A percentile compares a stretch with the other conserved stretches of the same genome.
These are phyloP conservation scores for Caenorhabditis inopinata DNA, from an alignment of 1,140 invertebrate genomes.

Conservation along the genomic window DNA sequence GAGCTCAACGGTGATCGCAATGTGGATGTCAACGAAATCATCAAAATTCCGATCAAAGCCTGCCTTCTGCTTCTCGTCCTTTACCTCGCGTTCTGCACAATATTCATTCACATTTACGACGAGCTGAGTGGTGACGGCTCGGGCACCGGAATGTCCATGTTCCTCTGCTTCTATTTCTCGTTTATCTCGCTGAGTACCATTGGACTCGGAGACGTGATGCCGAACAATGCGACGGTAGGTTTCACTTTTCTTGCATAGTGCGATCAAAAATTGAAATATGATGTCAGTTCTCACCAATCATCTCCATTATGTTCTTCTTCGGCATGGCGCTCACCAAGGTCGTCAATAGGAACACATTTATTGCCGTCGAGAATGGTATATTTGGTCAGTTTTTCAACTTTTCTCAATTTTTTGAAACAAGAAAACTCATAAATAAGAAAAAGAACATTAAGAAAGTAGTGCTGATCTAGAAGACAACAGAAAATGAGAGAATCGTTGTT, in stretches of 20 bases:
- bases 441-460: neutral
- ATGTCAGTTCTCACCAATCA: conserved; percentile 15
- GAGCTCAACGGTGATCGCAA: neutral
- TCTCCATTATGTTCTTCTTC: conserved; percentile 44
- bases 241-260: too few relatives aligned
- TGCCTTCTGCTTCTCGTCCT: conserved; percentile 16
- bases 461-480: too few relatives aligned
- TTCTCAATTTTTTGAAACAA: neutral
- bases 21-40: conserved; percentile 26
- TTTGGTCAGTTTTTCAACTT: conserved; percentile 38
- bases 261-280: neutral
- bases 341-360: conserved; percentile 41
- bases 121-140: neutral
- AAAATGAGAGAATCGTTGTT: too few relatives aligned
- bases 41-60: conserved; percentile 34
- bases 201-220: conserved; percentile 45
- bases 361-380: conserved; percentile 39
- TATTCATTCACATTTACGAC: conserved; percentile 30
- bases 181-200: conserved; percentile 33
- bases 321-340: conserved; percentile 41
- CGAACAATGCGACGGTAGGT: conserved; percentile 41
- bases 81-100: neutral
- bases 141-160: neutral
- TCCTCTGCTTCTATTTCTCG: conserved; percentile 36
- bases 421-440: neutral